Evolutionary conservation across 2,888 invertebrate genomes (phyloP), one percentile per base, ranked within the genome.

Genomic region (Volucella zonaria): DNA sequence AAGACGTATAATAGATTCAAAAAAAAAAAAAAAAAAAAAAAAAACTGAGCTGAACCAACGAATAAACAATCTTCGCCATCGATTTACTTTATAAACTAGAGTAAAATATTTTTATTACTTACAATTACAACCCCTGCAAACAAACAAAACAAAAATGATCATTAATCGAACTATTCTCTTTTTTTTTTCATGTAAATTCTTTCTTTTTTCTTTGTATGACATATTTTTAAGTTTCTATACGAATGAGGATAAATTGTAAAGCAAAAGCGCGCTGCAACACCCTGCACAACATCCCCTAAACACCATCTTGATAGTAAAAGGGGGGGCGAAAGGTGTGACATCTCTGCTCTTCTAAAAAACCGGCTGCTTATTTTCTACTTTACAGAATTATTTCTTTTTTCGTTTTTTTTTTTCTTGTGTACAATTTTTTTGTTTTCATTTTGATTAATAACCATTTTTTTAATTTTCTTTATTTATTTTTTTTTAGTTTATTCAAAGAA

Each of bases 151-250:
- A 23, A 38, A 73, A 80, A 64, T 83, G 80, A 83, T 83, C 68
- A 78, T 79, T 79, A 78, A 79, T 71, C 79, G 79, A 83, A 70
- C 59, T 67, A 64, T 74, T 77, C 75, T 79, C 59, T 54, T 80
- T 74, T 47, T n/a, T 56, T 54, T 54, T 67, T 66, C 62, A 82
- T 76, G 75, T 81, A 75, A 79, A 76, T 76, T 85, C 68, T 81
- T 81, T 85, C 77, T 81, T 85, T 85, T 85, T 81, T 85, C 81
- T 85, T 80, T 85, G 81, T 85, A 81, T 77, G 76, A 77, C 18
- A 52, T 81, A 38, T 85, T 76, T 85, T 82, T 81, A 78, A 74
- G 78, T 82, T 78, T 85, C 76, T 80, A 85, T 73, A 76, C 76
- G 80, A 80, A 51, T 75, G 83, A 76, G 80, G 75, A 81, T 80